phyloP scores from a whole-genome alignment of 1,140 invertebrate genomes.

The Ostrea denselamellosa region DNA sequence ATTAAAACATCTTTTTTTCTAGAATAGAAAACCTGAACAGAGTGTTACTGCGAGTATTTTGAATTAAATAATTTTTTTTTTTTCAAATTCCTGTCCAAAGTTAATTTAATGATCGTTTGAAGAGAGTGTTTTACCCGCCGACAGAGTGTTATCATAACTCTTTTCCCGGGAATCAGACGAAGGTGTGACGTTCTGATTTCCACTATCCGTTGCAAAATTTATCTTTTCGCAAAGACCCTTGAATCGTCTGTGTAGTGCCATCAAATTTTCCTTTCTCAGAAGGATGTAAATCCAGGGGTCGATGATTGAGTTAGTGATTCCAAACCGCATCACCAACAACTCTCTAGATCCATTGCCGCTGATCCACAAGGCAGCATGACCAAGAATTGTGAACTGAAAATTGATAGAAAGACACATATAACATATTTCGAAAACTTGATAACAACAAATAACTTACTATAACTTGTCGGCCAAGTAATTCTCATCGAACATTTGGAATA shows the following conservation, averaged over 20 bases:
- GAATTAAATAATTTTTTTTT: background rate
- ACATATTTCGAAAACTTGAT: background rate
- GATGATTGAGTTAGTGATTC: background rate
- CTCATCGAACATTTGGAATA: no score
- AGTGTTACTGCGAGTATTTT: no score
- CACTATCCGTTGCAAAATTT: background rate
- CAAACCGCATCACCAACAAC: background rate
- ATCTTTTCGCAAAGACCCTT: background rate
- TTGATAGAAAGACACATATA: background rate
- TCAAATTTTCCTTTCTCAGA: background rate
- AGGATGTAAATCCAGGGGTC: slow-evolving; percentile 20
- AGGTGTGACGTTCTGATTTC: background rate
- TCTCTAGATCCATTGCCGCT: background rate
- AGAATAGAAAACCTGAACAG: no score
- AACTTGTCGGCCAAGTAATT: no score
- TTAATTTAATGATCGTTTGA: background rate
- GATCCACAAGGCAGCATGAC: background rate
- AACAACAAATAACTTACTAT: background rate
- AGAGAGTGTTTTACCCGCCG: background rate
- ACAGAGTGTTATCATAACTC: background rate
- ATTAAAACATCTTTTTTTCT: no score
- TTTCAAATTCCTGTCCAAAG: background rate
- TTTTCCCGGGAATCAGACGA: background rate
- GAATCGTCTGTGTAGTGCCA: background rate
- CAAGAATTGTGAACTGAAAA: background rate